Evolutionary conservation across 2,888 invertebrate genomes (phyloP), one percentile per base, ranked within the genome.

Genomic region (Acanthosepion pharaonis): DNA sequence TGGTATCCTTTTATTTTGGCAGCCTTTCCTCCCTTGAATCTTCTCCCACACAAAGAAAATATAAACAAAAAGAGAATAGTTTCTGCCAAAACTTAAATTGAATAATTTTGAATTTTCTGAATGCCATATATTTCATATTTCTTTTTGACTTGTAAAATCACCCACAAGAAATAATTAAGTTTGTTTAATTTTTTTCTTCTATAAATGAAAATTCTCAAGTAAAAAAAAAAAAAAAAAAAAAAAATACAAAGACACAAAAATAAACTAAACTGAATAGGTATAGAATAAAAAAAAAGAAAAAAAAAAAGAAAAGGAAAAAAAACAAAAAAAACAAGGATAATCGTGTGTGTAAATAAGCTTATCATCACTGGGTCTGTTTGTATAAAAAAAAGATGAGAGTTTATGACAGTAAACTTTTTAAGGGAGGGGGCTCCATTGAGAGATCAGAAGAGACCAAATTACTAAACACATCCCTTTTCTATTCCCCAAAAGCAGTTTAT

Each of bases 361-460:
- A n/a, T 78, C 78, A 78, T 78, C 78, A 78, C 78, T 78, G 78
- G 78, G 78, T 78, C 78, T 78, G n/a, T 78, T 78, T 78, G 78
- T n/a, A 78, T 78, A 78, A 78, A n/a, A n/a, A n/a, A 78, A 64
- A 78, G 78, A 78, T n/a, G 33, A n/a, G 33, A 78, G 78, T 20
- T 78, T 78, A n/a, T n/a, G 78, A n/a, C n/a, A 78, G 78, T n/a
- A 33, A n/a, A 9, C 78, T 59, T 20, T 59, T 59, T 20, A 59
- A 33, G 33, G 33, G 33, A 1, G 33, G 33, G n/a, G n/a, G n/a
- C 78, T 8, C 78, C n/a, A n/a, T 78, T 78, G n/a, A 78, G 78
- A 78, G 78, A 78, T 78, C 78, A 78, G 78, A 78, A n/a, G 78
- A 78, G 78, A 78, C 78, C 78, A 78, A 33, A 78, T 78, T 78